These are phyloP conservation scores for Vespertilio murinus DNA, from an alignment of 2,797 vertebrate genomes.

Conservation along the genomic window DNA sequence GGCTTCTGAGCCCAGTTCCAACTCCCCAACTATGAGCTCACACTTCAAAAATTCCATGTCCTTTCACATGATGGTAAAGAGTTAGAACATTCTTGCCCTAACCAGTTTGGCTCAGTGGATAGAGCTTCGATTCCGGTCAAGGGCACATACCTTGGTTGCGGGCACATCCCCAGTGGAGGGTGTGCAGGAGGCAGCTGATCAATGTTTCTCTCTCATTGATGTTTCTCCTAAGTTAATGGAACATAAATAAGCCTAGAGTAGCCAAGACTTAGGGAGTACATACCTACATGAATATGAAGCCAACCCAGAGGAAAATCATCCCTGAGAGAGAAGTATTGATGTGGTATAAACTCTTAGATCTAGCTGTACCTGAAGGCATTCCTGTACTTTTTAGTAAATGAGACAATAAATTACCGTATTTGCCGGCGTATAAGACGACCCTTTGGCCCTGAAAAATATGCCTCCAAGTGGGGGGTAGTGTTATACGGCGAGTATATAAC, in stretches of 20 bases:
- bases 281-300: not conserved
- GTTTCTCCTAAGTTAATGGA: not conserved
- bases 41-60: not conserved
- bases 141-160: no score
- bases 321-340: not conserved
- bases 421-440: no score
- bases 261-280: not conserved
- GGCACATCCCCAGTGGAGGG: no score
- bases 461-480: no score
- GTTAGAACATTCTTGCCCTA: not conserved
- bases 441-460: no score
- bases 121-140: no score
- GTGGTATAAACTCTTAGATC: not conserved
- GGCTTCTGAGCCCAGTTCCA: not conserved
- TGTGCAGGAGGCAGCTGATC: no score
- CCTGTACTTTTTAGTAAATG: not conserved
- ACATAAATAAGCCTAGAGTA: not conserved
- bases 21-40: not conserved
- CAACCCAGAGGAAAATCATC: not conserved
- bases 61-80: not conserved
- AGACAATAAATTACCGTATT: slow-evolving; percentile 35
- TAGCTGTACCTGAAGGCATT: not conserved
- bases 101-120: no score
- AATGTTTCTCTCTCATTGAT: no score
- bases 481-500: no score